These are phyloP conservation scores for Macrosoma leucophasiata DNA, from an alignment of 2,888 invertebrate genomes.

Conservation along the genomic window DNA sequence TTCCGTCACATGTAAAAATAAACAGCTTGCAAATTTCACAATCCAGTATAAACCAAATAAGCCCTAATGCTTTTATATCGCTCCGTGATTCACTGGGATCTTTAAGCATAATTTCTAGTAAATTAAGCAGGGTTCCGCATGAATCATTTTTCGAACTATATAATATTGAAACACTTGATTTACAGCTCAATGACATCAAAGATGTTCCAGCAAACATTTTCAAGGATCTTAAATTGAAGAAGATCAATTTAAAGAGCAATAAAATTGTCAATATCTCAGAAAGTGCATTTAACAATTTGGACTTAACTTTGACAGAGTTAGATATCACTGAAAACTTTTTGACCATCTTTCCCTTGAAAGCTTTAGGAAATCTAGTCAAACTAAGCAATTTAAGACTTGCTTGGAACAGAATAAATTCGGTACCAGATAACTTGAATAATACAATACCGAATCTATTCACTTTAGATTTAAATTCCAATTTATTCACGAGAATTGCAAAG, in stretches of 20 bases:
- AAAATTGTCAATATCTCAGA: conserved; percentile 87
- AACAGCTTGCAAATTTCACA: conserved; percentile 86
- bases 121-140: conserved; percentile 83
- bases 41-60: conserved; percentile 82
- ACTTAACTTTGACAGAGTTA: conserved; percentile 85
- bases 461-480: conserved; percentile 91
- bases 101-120: conserved; percentile 85
- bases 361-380: conserved; percentile 83
- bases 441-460: conserved; percentile 82
- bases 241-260: conserved; percentile 90
- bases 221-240: conserved; percentile 85
- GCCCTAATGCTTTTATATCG: conserved; percentile 80
- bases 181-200: conserved; percentile 90
- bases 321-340: conserved; percentile 92
- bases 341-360: conserved; percentile 86
- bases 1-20: conserved; percentile 81
- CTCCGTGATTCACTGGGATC: conserved; percentile 83
- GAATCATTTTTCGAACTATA: conserved; percentile 83
- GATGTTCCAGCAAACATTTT: conserved; percentile 90
- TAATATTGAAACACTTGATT: conserved; percentile 84
- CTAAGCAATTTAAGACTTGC: conserved; percentile 83
- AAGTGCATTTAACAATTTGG: conserved; percentile 87
- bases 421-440: conserved; percentile 83
- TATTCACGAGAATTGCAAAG: conserved; percentile 83
- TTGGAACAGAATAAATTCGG: conserved; percentile 87